Percentiles rank a stretch among this genome's conserved stretches.
Conservation (phyloP, 2,113 vertebrate species). For the Prietella phreatophila region DNA sequence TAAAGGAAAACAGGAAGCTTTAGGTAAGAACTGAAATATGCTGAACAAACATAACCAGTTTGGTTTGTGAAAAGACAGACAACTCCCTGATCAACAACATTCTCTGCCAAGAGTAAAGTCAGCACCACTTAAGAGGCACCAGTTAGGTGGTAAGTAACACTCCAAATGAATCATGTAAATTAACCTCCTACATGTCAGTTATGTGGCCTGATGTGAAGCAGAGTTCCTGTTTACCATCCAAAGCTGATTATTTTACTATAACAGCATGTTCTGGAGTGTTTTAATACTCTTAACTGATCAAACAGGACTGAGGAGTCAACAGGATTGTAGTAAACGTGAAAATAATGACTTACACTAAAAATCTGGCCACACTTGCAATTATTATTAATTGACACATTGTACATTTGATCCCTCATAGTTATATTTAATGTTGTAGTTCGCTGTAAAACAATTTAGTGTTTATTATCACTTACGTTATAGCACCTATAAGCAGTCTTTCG, state of each 20-base stretch:
- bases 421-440: no score
- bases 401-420: not conserved
- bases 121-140: not conserved
- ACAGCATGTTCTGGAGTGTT: not conserved
- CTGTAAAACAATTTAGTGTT: not conserved
- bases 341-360: no score
- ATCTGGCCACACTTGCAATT: not conserved
- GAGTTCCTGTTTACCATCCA: not conserved
- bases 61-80: not conserved
- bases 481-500: not conserved
- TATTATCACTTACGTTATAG: not conserved
- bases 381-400: not conserved
- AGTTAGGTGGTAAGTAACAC: not conserved
- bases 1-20: not conserved
- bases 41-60: slow-evolving; percentile 18
- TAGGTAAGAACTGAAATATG: not conserved
- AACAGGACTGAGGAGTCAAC: no score
- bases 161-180: not conserved
- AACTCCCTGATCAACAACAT: not conserved
- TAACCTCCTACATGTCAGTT: slow-evolving; percentile 14
- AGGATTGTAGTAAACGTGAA: no score
- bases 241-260: not conserved
- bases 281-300: not conserved
- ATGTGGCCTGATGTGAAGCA: no score
- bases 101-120: not conserved